Conservation (phyloP, 1,140 invertebrate species). For the Drosophila fuyamai region DNA sequence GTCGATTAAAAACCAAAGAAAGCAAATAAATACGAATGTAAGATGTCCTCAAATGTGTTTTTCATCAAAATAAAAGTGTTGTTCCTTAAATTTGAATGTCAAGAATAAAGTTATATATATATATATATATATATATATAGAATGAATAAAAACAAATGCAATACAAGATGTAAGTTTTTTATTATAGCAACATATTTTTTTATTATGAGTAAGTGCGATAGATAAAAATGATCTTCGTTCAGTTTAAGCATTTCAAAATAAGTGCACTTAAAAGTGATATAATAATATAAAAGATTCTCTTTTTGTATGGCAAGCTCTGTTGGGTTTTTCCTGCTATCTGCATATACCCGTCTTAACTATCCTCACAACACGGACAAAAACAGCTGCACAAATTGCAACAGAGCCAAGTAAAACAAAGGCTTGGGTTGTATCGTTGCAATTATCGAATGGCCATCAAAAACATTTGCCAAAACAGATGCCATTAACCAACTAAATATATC, state of each 20-base stretch:
- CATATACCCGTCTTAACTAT: constrained; percentile 23
- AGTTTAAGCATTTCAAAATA: not conserved
- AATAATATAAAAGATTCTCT: not conserved
- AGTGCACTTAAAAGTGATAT: not conserved
- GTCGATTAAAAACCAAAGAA: not conserved
- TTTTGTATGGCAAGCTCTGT: not conserved
- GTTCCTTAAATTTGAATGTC: too few relatives aligned
- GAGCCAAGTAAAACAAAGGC: constrained; percentile 38
- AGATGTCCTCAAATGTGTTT: too few relatives aligned
- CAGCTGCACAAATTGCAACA: constrained; percentile 57
- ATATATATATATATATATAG: too few relatives aligned
- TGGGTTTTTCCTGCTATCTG: constrained; percentile 7
- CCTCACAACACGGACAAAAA: constrained; percentile 26
- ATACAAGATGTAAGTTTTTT: too few relatives aligned
- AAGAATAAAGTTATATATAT: not conserved
- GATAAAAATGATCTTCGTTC: not conserved
- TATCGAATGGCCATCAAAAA: constrained; percentile 32
- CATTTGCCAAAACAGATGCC: constrained; percentile 69
- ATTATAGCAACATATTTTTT: too few relatives aligned
- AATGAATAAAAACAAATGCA: not conserved
- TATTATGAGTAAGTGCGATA: too few relatives aligned
- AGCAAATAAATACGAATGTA: too few relatives aligned
- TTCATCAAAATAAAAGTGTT: too few relatives aligned
- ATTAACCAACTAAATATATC: constrained; percentile 39
- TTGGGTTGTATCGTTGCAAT: constrained; percentile 54